Evolutionary conservation across 2,113 vertebrate genomes (phyloP).

Genomic region (Dipodomys ordii): DNA sequence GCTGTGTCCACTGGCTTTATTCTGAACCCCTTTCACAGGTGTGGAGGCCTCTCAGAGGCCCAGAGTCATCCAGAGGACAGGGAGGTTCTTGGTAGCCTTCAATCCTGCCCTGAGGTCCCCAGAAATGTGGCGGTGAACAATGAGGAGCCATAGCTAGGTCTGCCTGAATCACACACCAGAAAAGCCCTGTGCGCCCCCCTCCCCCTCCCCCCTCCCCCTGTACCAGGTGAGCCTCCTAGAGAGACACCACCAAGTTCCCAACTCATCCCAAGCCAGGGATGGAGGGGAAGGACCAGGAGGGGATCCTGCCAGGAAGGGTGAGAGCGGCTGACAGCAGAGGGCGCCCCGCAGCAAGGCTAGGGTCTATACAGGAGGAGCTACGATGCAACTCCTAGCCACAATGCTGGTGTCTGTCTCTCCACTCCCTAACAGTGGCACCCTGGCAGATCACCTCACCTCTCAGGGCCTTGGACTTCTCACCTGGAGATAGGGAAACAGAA

Average conservation of each 20-base stretch:
- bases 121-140: neutral
- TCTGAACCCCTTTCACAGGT: neutral
- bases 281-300: neutral
- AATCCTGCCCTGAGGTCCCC: neutral
- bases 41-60: neutral
- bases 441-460: neutral
- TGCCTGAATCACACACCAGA: rapidly evolving
- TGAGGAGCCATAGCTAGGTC: neutral
- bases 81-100: neutral
- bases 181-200: neutral
- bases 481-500: neutral
- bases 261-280: no score
- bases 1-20: neutral
- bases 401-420: neutral
- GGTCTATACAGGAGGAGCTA: rapidly evolving
- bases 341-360: neutral
- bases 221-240: neutral
- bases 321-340: neutral
- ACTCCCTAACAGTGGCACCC: neutral
- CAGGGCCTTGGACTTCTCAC: neutral
- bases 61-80: neutral
- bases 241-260: neutral
- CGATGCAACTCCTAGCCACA: neutral
- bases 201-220: no score
- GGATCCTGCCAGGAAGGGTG: neutral